Percentiles rank a stretch among this genome's conserved stretches.
These are phyloP conservation scores for Aptenodytes forsteri DNA, from an alignment of 2,113 vertebrate genomes.

Conservation along the genomic window DNA sequence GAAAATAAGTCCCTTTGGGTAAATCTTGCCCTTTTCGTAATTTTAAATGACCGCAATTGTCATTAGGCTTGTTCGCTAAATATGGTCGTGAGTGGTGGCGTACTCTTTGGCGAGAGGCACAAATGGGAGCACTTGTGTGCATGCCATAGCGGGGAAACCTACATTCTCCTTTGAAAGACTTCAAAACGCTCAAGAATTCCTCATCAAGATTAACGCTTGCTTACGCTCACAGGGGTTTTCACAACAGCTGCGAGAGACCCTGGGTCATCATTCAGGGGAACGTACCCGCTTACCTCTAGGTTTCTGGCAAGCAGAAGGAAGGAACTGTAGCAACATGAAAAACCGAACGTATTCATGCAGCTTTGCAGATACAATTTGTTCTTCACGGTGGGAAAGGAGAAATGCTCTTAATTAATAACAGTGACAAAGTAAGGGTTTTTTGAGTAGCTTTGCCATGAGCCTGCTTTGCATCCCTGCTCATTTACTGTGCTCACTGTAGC, in stretches of 20 bases:
- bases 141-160: accelerated
- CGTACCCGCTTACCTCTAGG: accelerated
- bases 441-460: background rate
- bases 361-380: background rate
- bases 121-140: background rate
- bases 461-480: background rate
- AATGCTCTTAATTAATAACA: background rate
- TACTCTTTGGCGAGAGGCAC: accelerated
- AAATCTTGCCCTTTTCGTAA: constrained; percentile 50
- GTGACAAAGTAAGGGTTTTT: background rate
- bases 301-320: background rate
- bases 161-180: background rate
- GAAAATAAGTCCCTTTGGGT: constrained; percentile 58
- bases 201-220: accelerated
- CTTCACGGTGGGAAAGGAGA: background rate
- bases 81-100: background rate
- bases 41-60: constrained; percentile 69
- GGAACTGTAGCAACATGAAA: background rate
- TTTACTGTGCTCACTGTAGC: background rate
- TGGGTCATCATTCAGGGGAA: accelerated
- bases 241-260: accelerated
- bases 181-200: background rate
- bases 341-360: background rate
- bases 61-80: constrained; percentile 16
- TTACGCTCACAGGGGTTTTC: accelerated